These are phyloP conservation scores for Acromyrmex echinatior DNA, from an alignment of 1,140 invertebrate genomes.

Conservation along the genomic window DNA sequence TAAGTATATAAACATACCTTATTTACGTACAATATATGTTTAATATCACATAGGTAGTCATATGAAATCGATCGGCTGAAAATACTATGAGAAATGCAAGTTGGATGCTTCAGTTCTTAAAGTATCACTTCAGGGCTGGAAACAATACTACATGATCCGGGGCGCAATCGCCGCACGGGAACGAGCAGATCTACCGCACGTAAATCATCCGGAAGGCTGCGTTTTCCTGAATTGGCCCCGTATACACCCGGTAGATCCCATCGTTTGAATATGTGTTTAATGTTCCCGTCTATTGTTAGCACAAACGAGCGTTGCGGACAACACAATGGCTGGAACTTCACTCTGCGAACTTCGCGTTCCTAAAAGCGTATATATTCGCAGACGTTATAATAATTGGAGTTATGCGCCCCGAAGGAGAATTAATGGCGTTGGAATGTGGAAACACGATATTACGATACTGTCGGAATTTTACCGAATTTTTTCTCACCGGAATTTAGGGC, in stretches of 20 bases:
- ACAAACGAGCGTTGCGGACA: slow-evolving; percentile 61
- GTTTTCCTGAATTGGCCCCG: slow-evolving; percentile 61
- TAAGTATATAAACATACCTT: too few relatives aligned
- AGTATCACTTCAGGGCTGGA: slow-evolving; percentile 40
- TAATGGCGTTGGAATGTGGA: slow-evolving; percentile 21
- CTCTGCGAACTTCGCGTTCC: slow-evolving; percentile 51
- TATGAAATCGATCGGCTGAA: slow-evolving; percentile 28
- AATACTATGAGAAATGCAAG: slow-evolving; percentile 38
- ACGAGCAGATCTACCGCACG: slow-evolving; percentile 54
- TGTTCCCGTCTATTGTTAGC: slow-evolving; percentile 64
- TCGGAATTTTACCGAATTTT: slow-evolving; percentile 15
- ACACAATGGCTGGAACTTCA: slow-evolving; percentile 64
- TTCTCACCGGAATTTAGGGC: not conserved
- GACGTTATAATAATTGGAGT: slow-evolving; percentile 60
- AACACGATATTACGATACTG: slow-evolving; percentile 15
- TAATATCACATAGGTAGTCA: not conserved
- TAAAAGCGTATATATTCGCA: slow-evolving; percentile 49
- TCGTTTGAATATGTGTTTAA: slow-evolving; percentile 65
- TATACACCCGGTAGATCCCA: slow-evolving; percentile 60
- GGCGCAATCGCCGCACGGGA: slow-evolving; percentile 49
- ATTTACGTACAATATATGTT: slow-evolving; percentile 13
- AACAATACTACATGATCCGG: slow-evolving; percentile 60
- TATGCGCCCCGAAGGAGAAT: slow-evolving; percentile 44
- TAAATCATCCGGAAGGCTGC: slow-evolving; percentile 61
- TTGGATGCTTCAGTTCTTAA: slow-evolving; percentile 36